Evolutionary conservation across 2,888 invertebrate genomes (phyloP), one percentile per base, ranked within the genome.

Genomic region (Drosophila tanythrix): DNA sequence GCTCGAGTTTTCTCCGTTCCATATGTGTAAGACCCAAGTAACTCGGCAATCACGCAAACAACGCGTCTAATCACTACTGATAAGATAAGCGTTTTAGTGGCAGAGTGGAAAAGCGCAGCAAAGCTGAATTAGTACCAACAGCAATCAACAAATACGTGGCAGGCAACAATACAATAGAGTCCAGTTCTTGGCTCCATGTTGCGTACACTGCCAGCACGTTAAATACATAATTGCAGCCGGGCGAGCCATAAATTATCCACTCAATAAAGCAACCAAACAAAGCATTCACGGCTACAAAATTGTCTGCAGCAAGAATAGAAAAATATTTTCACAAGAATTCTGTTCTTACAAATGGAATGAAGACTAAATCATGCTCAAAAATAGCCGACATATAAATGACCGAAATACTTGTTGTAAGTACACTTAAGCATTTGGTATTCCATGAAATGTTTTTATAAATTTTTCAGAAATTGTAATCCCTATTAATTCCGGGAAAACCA

Each of bases 41-140:
- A 33, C 58, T 62, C 35, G 51, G 63, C 70, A 71, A 79, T 67
- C 68, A 72, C 60, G 59, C 63, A 63, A 71, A 59, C 13, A 67
- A 64, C 50, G 51, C 61, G 58, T 77, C 79, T 83, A 87, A 87
- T 82, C 84, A 84, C 67, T 71, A 66, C 76, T 74, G 81, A 76
- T 87, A 80, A 74, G 70, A 69, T 88, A 88, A 85, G 74, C 79
- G 83, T 65, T 65, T 73, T 53, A 73, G 51, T 58, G 60, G 38
- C 63, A 69, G 48, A 55, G 57, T 48, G 55, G 31, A 40, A 62
- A 56, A 56, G 63, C 46, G 67, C 52, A 70, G 59, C 56, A 62
- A 58, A 62, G 31, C 66, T 43, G 15, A 50, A 60, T 61, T 46
- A 35, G 43, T 35, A 62, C 1, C 29, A n/a, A 40, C 46, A n/a